Conservation (phyloP, 2,888 invertebrate genomes). For the Aleiodes testaceus region DNA sequence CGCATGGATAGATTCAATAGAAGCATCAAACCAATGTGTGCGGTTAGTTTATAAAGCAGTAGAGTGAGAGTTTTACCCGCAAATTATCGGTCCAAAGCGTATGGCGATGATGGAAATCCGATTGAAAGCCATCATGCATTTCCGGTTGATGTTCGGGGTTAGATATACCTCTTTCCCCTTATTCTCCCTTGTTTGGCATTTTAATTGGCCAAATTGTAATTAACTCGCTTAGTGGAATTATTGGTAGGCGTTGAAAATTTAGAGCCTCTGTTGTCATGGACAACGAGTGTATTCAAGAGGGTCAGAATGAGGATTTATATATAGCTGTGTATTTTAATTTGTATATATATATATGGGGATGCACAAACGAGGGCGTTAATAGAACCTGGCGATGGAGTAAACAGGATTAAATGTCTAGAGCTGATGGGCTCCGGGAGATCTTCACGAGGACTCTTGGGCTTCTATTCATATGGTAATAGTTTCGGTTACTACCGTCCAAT, state of each 20-base stretch:
- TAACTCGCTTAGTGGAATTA: conserved; percentile 57
- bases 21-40: conserved; percentile 21
- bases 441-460: conserved; percentile 21
- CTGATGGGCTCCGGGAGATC: conserved; percentile 31
- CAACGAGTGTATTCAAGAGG: conserved; percentile 13
- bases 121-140: conserved; percentile 63
- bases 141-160: conserved; percentile 45
- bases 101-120: conserved; percentile 68
- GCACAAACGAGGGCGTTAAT: conserved; percentile 44
- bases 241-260: conserved; percentile 44
- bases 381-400: conserved; percentile 50
- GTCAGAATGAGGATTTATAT: conserved; percentile 11
- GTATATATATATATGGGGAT: conserved; percentile 9
- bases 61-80: conserved; percentile 52
- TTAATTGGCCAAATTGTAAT: conserved; percentile 66
- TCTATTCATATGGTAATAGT: conserved; percentile 45
- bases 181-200: conserved; percentile 56
- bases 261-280: conserved; percentile 16
- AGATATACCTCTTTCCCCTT: conserved; percentile 36
- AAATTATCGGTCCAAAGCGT: conserved; percentile 47
- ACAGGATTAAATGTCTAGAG: conserved; percentile 53
- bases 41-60: conserved; percentile 27
- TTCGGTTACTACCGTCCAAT: conserved; percentile 22
- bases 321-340: conserved; percentile 1
- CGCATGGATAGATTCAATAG: conserved; percentile 2